Evolutionary conservation across 2,113 vertebrate genomes (phyloP).

Genomic region (Cheirogaleus medius): DNA sequence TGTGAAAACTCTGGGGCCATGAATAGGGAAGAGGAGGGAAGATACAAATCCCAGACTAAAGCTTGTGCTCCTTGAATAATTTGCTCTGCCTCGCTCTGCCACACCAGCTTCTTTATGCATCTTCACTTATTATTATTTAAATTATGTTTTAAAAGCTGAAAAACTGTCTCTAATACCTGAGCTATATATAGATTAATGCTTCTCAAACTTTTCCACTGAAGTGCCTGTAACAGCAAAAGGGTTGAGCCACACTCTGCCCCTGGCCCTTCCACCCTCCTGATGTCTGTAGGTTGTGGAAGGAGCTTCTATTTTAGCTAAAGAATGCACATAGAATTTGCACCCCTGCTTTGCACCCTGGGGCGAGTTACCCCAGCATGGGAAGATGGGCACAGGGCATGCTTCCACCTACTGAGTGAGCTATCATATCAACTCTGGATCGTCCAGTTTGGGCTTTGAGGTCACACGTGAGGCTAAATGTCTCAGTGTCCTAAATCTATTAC

Average conservation of each 20-base stretch:
- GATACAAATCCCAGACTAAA: background rate
- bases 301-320: background rate
- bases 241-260: background rate
- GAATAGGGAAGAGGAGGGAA: background rate
- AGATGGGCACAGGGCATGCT: background rate
- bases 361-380: background rate
- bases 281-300: background rate
- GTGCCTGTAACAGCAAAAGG: background rate
- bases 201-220: background rate
- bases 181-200: background rate
- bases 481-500: background rate
- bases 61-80: background rate
- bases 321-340: background rate
- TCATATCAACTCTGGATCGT: background rate
- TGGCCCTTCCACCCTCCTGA: background rate
- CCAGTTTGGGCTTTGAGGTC: background rate
- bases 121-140: slow-evolving; percentile 50
- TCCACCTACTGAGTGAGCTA: background rate
- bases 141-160: slow-evolving; percentile 19
- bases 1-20: background rate
- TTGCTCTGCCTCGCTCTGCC: background rate
- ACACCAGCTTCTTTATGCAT: background rate
- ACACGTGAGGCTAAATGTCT: background rate
- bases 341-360: background rate
- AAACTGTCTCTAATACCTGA: background rate